Conservation (phyloP, 2,888 invertebrate genomes). For the Rambutsinella grinnellia region DNA sequence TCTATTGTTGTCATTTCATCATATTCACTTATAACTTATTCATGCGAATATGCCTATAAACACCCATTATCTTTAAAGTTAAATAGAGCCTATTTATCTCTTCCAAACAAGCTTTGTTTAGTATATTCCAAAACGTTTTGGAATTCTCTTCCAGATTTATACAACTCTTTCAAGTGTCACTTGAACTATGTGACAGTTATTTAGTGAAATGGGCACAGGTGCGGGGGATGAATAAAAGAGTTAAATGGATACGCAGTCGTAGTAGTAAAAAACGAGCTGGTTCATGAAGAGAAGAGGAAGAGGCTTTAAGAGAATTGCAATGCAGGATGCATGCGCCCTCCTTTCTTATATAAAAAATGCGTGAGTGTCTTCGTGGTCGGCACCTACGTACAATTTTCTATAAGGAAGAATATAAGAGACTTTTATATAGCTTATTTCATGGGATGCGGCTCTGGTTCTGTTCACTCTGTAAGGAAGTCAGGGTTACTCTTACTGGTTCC, state of each 20-base stretch:
- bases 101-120: neutral
- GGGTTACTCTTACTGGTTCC: too few relatives aligned
- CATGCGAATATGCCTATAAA: conserved; percentile 2
- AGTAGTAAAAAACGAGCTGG: too few relatives aligned
- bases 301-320: too few relatives aligned
- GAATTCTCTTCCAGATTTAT: neutral
- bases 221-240: conserved; percentile 11
- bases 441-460: neutral
- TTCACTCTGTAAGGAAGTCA: neutral
- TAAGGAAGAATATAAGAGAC: neutral
- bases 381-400: neutral
- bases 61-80: conserved; percentile 1
- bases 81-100: too few relatives aligned
- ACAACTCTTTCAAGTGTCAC: conserved; percentile 14
- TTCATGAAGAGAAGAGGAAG: too few relatives aligned
- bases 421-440: neutral
- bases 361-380: neutral
- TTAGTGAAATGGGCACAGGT: conserved; percentile 36
- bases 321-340: conserved; percentile 18
- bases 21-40: neutral
- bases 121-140: conserved; percentile 17
- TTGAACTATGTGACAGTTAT: conserved; percentile 13
- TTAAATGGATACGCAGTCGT: neutral
- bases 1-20: neutral
- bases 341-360: neutral